Conservation (phyloP, 2,113 vertebrate genomes). For the Tricholaema leucomelas region DNA sequence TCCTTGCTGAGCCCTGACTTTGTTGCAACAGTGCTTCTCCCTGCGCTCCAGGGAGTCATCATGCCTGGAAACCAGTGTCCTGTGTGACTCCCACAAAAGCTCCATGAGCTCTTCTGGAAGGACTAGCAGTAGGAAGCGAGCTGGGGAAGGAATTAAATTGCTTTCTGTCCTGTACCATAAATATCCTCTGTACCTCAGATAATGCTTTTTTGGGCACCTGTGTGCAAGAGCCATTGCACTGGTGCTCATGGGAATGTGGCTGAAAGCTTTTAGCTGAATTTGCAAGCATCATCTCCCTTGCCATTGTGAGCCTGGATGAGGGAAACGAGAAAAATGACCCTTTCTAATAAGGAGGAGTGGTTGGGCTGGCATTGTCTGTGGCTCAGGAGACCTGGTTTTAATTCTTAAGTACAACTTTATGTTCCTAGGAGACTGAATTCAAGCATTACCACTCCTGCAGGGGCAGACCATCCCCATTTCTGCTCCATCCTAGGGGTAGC, state of each 20-base stretch:
- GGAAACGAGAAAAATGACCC: not conserved
- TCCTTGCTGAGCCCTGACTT: not conserved
- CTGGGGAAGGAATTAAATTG: not conserved
- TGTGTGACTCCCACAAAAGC: not conserved
- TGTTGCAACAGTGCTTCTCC: not conserved
- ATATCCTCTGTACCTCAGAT: not conserved
- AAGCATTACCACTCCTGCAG: not conserved
- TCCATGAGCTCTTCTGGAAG: not conserved
- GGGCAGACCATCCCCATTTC: not conserved
- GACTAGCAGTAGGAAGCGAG: not conserved
- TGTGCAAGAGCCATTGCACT: not conserved
- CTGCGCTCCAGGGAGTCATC: not conserved
- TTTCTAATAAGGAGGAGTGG: not conserved
- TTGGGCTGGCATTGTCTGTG: not conserved
- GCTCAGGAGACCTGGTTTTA: not conserved
- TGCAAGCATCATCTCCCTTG: not conserved
- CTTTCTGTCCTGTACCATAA: not conserved
- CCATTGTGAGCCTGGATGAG: not conserved
- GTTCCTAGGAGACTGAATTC: not conserved
- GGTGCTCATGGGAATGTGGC: not conserved
- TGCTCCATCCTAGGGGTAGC: not conserved
- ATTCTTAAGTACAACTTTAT: not conserved
- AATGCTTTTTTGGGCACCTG: not conserved
- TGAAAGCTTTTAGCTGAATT: constrained; percentile 29
- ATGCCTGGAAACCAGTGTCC: not conserved